Percentiles rank a stretch among this genome's conserved stretches.
These are phyloP conservation scores for Lapara coniferarum DNA, from an alignment of 2,888 invertebrate genomes.

Conservation along the genomic window DNA sequence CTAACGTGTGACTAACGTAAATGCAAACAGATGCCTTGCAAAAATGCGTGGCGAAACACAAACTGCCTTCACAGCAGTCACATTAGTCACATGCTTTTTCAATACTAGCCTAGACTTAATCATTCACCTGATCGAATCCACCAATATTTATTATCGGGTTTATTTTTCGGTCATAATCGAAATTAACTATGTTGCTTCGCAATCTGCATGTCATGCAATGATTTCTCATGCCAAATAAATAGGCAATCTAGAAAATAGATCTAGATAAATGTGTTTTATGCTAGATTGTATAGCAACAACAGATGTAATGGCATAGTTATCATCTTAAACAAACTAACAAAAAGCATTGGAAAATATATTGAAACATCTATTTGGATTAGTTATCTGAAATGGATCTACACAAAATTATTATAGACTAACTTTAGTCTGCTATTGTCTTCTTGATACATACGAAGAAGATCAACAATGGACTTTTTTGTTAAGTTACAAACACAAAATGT, in stretches of 20 bases:
- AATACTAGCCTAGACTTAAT: conserved; percentile 11
- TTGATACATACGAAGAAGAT: no score
- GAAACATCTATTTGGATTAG: neutral
- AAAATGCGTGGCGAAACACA: conserved; percentile 25
- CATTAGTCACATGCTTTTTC: conserved; percentile 7
- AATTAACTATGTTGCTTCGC: conserved; percentile 10
- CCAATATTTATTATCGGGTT: neutral
- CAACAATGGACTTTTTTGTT: no score
- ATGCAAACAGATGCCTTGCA: conserved; percentile 12
- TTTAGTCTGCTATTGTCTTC: neutral
- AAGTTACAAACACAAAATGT: no score
- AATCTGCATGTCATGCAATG: conserved; percentile 12
- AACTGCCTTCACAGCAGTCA: conserved; percentile 2
- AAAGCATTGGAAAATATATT: neutral
- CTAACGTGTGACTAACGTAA: neutral
- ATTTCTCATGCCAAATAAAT: neutral
- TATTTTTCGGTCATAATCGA: conserved; percentile 22
- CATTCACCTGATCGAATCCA: conserved; percentile 14
- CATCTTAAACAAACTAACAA: neutral
- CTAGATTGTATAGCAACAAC: neutral
- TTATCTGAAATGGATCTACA: conserved; percentile 3
- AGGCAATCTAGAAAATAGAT: neutral
- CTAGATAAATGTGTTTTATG: neutral
- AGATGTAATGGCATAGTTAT: neutral
- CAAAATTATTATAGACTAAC: neutral